Percentiles rank a stretch among this genome's conserved stretches.
phyloP scores from a whole-genome alignment of 2,888 invertebrate species.

The Xylophagus ater region DNA sequence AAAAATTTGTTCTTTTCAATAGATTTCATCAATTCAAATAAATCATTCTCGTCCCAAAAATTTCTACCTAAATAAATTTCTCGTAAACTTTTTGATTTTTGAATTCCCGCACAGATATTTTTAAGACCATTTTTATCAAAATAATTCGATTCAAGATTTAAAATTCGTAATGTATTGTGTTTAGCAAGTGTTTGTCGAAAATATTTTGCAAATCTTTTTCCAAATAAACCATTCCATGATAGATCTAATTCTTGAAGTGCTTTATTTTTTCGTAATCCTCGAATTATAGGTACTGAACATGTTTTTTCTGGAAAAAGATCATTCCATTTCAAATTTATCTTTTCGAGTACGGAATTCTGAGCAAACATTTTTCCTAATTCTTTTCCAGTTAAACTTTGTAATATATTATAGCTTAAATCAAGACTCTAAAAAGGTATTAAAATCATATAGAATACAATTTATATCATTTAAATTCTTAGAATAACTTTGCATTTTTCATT shows the following conservation, averaged over 20 bases:
- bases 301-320: constrained; percentile 10
- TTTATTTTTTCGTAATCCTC: constrained; percentile 11
- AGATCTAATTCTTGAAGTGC: constrained; percentile 10
- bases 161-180: background rate
- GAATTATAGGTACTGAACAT: constrained; percentile 4
- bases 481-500: constrained; percentile 7
- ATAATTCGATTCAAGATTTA: constrained; percentile 12
- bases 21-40: constrained; percentile 4
- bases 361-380: constrained; percentile 4
- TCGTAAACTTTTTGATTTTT: constrained; percentile 3
- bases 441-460: too few relatives aligned
- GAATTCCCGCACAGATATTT: constrained; percentile 2
- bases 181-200: constrained; percentile 6
- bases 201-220: constrained; percentile 2
- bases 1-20: constrained; percentile 1
- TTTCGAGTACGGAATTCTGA: constrained; percentile 1
- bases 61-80: constrained; percentile 14
- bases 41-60: background rate
- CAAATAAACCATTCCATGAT: constrained; percentile 16
- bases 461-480: too few relatives aligned
- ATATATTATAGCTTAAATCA: constrained; percentile 12
- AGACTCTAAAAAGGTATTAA: too few relatives aligned
- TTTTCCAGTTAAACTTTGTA: background rate
- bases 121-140: constrained; percentile 1
- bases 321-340: constrained; percentile 13